phyloP scores from a whole-genome alignment of 2,797 vertebrate genomes.

The Notolepis coatsorum region DNA sequence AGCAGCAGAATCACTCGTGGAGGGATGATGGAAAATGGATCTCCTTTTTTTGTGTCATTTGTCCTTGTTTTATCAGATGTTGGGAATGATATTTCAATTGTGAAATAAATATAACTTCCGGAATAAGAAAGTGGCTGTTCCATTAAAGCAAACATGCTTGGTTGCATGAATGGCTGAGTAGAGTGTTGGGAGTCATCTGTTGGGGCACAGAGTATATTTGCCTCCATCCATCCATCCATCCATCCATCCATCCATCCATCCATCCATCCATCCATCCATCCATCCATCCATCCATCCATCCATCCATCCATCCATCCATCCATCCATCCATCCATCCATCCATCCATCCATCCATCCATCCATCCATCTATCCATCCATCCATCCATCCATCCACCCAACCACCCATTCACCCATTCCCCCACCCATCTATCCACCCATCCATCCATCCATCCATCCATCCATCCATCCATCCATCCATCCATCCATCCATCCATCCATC shows the following conservation, averaged over 20 bases:
- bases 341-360: not conserved
- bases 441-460: not conserved
- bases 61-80: constrained; percentile 29
- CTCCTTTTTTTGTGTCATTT: constrained; percentile 49
- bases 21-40: constrained; percentile 59
- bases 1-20: constrained; percentile 25
- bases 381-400: constrained; percentile 9
- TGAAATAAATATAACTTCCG: constrained; percentile 58
- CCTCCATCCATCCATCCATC: not conserved
- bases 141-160: constrained; percentile 51
- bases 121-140: constrained; percentile 58
- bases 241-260: not conserved
- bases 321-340: constrained; percentile 26
- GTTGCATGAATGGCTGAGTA: constrained; percentile 25
- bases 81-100: constrained; percentile 29
- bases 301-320: constrained; percentile 3
- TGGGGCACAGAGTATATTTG: no score
- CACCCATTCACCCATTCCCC: not conserved
- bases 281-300: no score
- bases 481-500: not conserved
- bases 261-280: constrained; percentile 2
- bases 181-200: not conserved
- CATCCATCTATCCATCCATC: constrained; percentile 26
- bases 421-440: not conserved
- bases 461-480: not conserved